These are phyloP conservation scores for Trematomus loennbergii DNA, from an alignment of 2,113 vertebrate genomes.

Conservation along the genomic window DNA sequence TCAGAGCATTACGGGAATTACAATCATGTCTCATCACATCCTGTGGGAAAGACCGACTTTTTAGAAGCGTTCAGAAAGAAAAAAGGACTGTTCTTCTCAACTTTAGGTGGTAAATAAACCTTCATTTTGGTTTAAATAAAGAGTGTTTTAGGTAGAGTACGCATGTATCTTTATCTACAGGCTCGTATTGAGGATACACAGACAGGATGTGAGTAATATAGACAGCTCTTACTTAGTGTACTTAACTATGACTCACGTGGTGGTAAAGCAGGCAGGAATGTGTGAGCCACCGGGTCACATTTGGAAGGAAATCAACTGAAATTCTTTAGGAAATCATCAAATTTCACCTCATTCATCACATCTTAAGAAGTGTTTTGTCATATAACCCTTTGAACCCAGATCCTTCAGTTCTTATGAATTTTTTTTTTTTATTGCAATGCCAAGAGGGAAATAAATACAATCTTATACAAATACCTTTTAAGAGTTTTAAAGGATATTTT, in stretches of 20 bases:
- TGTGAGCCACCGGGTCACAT: background rate
- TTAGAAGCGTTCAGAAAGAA: background rate
- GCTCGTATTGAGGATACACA: too few species aligned
- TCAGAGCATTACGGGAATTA: constrained; percentile 50
- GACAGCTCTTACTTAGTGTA: background rate
- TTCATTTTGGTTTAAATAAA: too few species aligned
- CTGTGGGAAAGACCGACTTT: constrained; percentile 9
- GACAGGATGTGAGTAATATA: too few species aligned
- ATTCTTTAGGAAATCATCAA: background rate
- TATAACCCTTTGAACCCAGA: too few species aligned
- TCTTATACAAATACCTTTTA: too few species aligned
- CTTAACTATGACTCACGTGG: background rate
- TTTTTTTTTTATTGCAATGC: too few species aligned
- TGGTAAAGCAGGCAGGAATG: background rate
- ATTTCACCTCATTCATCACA: too few species aligned
- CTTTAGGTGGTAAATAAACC: background rate
- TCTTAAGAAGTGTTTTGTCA: too few species aligned
- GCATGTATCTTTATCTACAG: too few species aligned
- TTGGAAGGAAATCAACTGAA: background rate
- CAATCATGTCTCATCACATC: constrained; percentile 14
- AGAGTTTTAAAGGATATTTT: too few species aligned
- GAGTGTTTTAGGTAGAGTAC: background rate
- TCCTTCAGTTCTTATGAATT: too few species aligned
- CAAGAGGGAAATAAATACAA: too few species aligned
- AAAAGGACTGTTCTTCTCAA: background rate